phyloP scores from a whole-genome alignment of 2,888 invertebrate species.

The Luperina testacea region DNA sequence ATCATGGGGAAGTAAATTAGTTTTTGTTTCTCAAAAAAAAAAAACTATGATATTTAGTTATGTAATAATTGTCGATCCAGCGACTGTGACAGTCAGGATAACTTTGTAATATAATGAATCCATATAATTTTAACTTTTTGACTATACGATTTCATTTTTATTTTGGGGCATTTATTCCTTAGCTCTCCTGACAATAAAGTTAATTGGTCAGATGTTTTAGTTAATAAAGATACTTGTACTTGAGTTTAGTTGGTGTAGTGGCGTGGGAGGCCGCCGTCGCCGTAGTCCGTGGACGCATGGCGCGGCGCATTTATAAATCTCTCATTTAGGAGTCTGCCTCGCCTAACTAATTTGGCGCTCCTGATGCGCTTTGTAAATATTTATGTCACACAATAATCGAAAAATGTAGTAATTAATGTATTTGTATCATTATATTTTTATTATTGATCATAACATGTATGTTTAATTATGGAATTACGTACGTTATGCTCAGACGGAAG shows the following conservation, averaged over 20 bases:
- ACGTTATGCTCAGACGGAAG: constrained; percentile 77
- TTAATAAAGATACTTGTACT: constrained; percentile 86
- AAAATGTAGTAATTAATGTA: constrained; percentile 89
- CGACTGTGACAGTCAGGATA: constrained; percentile 82
- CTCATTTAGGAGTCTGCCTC: constrained; percentile 82
- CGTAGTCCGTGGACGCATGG: constrained; percentile 57
- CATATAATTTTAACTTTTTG: constrained; percentile 84
- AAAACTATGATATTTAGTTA: constrained; percentile 76
- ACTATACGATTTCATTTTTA: constrained; percentile 81
- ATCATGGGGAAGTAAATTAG: constrained; percentile 79
- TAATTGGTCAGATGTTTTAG: constrained; percentile 84
- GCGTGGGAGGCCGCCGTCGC: constrained; percentile 58
- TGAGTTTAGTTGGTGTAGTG: constrained; percentile 63
- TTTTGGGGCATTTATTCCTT: constrained; percentile 85
- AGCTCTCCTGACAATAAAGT: constrained; percentile 85
- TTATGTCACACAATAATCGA: constrained; percentile 90
- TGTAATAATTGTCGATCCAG: constrained; percentile 79
- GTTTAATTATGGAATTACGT: constrained; percentile 83
- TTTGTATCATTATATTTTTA: constrained; percentile 90
- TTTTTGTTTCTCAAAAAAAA: constrained; percentile 77
- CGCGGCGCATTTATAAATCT: constrained; percentile 73
- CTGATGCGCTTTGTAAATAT: constrained; percentile 89
- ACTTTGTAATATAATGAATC: constrained; percentile 79
- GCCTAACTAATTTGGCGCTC: constrained; percentile 86
- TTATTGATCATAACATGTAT: constrained; percentile 89